phyloP scores from a whole-genome alignment of 1,140 invertebrate species.

The Copidosoma floridanum region DNA sequence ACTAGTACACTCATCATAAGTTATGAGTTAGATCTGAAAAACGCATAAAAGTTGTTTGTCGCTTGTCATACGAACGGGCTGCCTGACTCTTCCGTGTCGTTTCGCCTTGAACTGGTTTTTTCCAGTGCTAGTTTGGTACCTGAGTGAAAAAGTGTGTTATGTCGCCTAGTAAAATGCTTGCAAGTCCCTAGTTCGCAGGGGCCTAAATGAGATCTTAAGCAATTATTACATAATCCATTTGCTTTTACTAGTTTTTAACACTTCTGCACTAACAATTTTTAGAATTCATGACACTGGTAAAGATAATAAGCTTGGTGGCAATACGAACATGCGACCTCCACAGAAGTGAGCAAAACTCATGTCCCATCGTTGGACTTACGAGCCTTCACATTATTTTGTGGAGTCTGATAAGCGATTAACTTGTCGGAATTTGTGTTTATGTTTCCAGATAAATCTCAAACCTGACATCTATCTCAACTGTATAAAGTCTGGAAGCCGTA shows the following conservation, averaged over 20 bases:
- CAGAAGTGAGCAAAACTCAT: neutral
- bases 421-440: neutral
- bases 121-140: no score
- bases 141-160: no score
- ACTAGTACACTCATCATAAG: no score
- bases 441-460: no score
- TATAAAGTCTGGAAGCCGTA: no score
- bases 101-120: no score
- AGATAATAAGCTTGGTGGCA: neutral
- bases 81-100: no score
- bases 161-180: neutral
- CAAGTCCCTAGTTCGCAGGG: neutral
- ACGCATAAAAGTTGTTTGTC: no score
- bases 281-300: neutral
- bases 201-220: neutral
- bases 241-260: neutral
- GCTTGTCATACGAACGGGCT: no score
- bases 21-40: no score
- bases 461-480: no score
- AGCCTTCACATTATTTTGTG: neutral
- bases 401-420: neutral
- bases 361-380: neutral
- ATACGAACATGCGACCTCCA: neutral
- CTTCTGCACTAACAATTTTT: neutral
- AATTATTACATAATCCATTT: neutral